Evolutionary conservation across 2,113 vertebrate genomes (phyloP).

Genomic region (Petaurus breviceps): DNA sequence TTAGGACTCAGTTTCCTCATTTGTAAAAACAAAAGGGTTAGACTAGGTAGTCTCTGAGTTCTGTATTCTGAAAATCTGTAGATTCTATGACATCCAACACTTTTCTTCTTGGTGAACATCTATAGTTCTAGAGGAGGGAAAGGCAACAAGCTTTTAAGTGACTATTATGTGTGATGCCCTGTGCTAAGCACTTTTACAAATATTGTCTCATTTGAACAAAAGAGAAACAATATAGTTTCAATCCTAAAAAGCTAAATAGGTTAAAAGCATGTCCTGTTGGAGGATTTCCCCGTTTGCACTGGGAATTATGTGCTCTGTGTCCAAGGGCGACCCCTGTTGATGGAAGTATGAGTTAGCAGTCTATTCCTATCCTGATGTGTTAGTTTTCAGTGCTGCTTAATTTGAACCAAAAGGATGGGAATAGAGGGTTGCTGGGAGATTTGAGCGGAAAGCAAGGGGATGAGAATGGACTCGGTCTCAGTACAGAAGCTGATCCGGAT

Average conservation of each 20-base stretch:
- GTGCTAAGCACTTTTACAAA: not conserved
- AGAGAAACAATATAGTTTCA: not conserved
- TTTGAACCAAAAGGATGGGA: not conserved
- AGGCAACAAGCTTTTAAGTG: not conserved
- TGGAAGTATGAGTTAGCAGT: not conserved
- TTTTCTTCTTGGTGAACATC: not conserved
- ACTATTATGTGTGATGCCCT: not conserved
- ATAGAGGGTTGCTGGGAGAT: not conserved
- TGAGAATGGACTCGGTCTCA: not conserved
- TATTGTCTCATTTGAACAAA: not conserved
- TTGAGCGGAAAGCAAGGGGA: not conserved
- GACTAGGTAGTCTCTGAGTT: not conserved
- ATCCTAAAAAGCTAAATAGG: not conserved
- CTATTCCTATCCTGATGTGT: not conserved
- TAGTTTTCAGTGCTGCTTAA: not conserved
- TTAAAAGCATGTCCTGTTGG: not conserved
- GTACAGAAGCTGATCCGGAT: not conserved
- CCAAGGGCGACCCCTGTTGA: conserved; percentile 74
- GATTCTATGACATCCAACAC: not conserved
- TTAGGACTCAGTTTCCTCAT: not conserved
- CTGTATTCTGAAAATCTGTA: no score
- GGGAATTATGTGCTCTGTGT: not conserved
- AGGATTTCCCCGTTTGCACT: not conserved
- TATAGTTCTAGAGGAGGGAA: not conserved
- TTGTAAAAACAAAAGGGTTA: not conserved